Evolutionary conservation across 2,113 vertebrate genomes (phyloP), one percentile per base, ranked within the genome.

Genomic region (cat (Felis catus)): DNA sequence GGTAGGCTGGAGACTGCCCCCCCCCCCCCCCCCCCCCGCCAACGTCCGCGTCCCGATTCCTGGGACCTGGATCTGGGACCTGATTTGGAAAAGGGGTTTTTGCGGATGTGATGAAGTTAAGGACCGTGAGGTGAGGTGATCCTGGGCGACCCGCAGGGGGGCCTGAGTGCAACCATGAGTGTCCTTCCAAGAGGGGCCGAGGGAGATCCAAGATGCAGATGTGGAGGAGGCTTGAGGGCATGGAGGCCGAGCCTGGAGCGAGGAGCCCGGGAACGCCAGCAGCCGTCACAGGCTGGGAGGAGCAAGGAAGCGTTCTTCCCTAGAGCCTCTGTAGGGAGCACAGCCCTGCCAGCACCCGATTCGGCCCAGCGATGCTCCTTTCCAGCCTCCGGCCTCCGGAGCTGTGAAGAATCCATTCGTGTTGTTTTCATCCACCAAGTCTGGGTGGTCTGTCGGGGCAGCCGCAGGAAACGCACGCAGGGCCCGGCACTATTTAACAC

Each of bases 251-350:
- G 41, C 21, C 41, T 3, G 3, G 63, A 80, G 63, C 2, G 12
- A 4, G 1, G 4, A 51, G 41, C 65, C 13, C 0, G 9, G 66
- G 73, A 12, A 0, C 0, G 0, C 66, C 9, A 1, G 51, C 14
- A 1, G 31, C 27, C 51, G 0, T 63, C 18, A 1, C 41, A 33
- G 12, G 48, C 45, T 2, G 45, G 13, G 16, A n/a, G 84, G 4
- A 61, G 31, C 61, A 1, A 39, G 78, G 86, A 66, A 14, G 73
- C 55, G 4, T 1, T 53, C 61, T 41, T n/a, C 80, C 29, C 71
- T 0, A 0, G 71, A 18, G 71, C 65, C 53, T 5, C 23, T 1
- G 0, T 1, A 8, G 2, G 6, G 18, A 11, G n/a, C 4, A 3
- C 0, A 4, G 71, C 63, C 8, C 58, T 10, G 19, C 36, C 7